These are phyloP conservation scores for Boloria euphrosyne DNA, from an alignment of 2,888 invertebrate genomes.

Conservation along the genomic window DNA sequence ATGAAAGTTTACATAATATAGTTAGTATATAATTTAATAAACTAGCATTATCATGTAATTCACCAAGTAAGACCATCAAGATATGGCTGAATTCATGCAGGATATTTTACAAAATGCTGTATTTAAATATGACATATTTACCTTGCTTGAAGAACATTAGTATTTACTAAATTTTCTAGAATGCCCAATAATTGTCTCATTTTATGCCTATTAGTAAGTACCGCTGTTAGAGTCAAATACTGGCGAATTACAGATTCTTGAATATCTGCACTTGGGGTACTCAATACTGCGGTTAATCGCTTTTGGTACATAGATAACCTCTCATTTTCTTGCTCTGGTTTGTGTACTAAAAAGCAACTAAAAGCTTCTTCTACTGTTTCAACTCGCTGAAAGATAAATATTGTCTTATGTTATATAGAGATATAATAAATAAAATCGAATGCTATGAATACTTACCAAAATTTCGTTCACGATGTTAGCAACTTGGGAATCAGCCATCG, in stretches of 20 bases:
- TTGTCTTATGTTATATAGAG: constrained; percentile 9
- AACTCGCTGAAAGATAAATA: constrained; percentile 83
- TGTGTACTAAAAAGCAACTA: constrained; percentile 92
- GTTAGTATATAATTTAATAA: too few relatives aligned
- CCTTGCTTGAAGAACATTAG: constrained; percentile 89
- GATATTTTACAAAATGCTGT: background rate
- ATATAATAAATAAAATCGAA: background rate
- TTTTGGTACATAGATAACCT: constrained; percentile 86
- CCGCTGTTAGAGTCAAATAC: constrained; percentile 88
- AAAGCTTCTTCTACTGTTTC: constrained; percentile 95
- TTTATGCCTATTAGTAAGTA: constrained; percentile 88
- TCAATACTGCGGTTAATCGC: constrained; percentile 86
- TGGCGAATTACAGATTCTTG: constrained; percentile 89
- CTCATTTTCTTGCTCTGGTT: constrained; percentile 86
- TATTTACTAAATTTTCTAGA: constrained; percentile 88
- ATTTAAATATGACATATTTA: constrained; percentile 52
- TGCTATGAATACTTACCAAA: constrained; percentile 72
- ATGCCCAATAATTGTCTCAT: constrained; percentile 89
- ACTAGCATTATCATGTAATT: too few relatives aligned
- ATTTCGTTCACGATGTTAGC: constrained; percentile 85
- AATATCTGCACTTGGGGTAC: constrained; percentile 85
- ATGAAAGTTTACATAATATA: too few relatives aligned
- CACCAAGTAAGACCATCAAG: too few relatives aligned
- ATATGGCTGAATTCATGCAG: too few relatives aligned
- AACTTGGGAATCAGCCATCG: constrained; percentile 85